A percentile compares a stretch with the other conserved stretches of the same genome.
Conservation (phyloP, 1,140 invertebrate genomes). For the Philotrypesis tridentata region DNA sequence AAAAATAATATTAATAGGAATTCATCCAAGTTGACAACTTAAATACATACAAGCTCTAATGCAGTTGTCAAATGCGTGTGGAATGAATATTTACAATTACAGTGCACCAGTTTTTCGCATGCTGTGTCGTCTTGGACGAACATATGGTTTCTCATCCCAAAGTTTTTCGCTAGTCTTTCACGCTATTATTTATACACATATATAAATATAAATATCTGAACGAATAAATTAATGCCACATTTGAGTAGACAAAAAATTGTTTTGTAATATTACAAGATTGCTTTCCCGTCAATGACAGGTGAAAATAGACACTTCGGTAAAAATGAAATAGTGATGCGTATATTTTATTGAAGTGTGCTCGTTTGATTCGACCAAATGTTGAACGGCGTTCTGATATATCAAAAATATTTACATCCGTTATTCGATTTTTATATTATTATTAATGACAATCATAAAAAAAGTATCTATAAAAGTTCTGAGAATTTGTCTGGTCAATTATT, state of each 20-base stretch:
- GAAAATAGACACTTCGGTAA: conserved; percentile 20
- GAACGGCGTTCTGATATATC: conserved; percentile 26
- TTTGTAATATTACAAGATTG: conserved; percentile 36
- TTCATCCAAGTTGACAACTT: conserved; percentile 43
- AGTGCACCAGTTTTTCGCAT: conserved; percentile 32
- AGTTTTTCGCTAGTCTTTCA: conserved; percentile 30
- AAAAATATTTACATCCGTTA: conserved; percentile 45
- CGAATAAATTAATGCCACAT: conserved; percentile 49
- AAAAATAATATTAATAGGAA: conserved; percentile 40
- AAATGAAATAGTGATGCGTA: conserved; percentile 10
- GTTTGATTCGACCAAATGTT: conserved; percentile 38
- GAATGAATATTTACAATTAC: conserved; percentile 51
- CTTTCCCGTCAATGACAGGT: conserved; percentile 7
- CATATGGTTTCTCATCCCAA: not conserved
- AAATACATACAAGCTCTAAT: conserved; percentile 36
- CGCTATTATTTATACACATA: conserved; percentile 26
- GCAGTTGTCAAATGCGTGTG: conserved; percentile 46
- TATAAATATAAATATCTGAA: conserved; percentile 38
- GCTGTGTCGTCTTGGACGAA: conserved; percentile 10
- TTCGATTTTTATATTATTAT: conserved; percentile 7
- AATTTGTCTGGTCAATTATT: conserved; percentile 35
- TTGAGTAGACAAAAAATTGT: conserved; percentile 25
- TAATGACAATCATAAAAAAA: conserved; percentile 20
- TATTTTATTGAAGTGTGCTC: not conserved
- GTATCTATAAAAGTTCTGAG: conserved; percentile 24